Conservation (phyloP, 2,113 vertebrate species). For the Brachyistius frenatus region DNA sequence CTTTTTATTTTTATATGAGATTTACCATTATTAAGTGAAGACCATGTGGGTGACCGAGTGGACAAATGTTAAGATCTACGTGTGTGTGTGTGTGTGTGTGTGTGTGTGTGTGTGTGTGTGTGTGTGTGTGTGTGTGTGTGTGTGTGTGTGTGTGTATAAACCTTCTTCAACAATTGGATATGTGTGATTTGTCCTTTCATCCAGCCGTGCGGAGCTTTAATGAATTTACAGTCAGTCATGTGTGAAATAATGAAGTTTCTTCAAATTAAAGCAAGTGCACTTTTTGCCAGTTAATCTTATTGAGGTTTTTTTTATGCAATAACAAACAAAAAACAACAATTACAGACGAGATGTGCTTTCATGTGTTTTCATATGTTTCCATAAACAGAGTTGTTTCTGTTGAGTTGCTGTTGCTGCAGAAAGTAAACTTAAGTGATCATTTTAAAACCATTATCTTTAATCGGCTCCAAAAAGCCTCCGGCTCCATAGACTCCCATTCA, state of each 20-base stretch:
- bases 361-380: too few species aligned
- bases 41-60: slow-evolving; percentile 39
- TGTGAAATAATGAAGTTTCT: slow-evolving; percentile 2
- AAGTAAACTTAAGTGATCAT: too few species aligned
- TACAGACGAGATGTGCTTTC: too few species aligned
- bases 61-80: slow-evolving; percentile 13
- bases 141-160: not conserved
- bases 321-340: not conserved
- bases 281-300: not conserved
- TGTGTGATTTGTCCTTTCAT: slow-evolving; percentile 13
- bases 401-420: not conserved
- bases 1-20: slow-evolving; percentile 14
- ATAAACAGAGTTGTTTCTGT: too few species aligned
- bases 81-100: slow-evolving; percentile 15
- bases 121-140: slow-evolving; percentile 23
- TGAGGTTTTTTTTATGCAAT: not conserved
- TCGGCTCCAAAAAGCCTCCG: too few species aligned
- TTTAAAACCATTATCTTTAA: too few species aligned
- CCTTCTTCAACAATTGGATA: slow-evolving; percentile 15
- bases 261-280: not conserved
- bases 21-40: slow-evolving; percentile 67
- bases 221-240: slow-evolving; percentile 35
- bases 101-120: slow-evolving; percentile 1
- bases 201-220: slow-evolving; percentile 39
- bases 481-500: too few species aligned